These are phyloP conservation scores for Eurois occulta DNA, from an alignment of 2,888 invertebrate species.

Conservation along the genomic window DNA sequence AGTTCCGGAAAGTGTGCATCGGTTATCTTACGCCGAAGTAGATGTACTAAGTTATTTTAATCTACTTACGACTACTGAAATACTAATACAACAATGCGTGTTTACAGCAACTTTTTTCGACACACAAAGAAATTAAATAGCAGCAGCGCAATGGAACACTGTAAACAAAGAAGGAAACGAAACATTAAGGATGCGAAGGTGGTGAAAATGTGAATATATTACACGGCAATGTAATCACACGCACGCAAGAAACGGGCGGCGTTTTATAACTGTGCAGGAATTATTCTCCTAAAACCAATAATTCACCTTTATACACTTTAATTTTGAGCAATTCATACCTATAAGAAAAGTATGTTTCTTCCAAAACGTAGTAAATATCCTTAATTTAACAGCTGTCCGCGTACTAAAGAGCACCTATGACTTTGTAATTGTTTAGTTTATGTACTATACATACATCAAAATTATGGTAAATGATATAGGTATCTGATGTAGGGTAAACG, in stretches of 20 bases:
- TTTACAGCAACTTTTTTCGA: slow-evolving; percentile 31
- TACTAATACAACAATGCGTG: slow-evolving; percentile 6
- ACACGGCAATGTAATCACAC: slow-evolving; percentile 88
- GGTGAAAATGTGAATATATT: slow-evolving; percentile 90
- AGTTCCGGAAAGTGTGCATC: slow-evolving; percentile 69
- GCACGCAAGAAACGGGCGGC: slow-evolving; percentile 86
- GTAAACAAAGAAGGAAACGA: slow-evolving; percentile 81
- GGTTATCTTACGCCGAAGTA: slow-evolving; percentile 67
- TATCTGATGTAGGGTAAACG: slow-evolving; percentile 21
- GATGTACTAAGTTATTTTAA: slow-evolving; percentile 12
- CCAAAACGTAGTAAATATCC: slow-evolving; percentile 29
- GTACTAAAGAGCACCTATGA: not conserved
- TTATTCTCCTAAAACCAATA: slow-evolving; percentile 87
- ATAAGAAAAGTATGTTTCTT: slow-evolving; percentile 67
- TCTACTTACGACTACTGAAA: slow-evolving; percentile 9
- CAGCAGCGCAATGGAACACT: slow-evolving; percentile 60
- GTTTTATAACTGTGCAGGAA: slow-evolving; percentile 78
- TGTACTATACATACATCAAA: not conserved
- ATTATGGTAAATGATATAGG: slow-evolving; percentile 1
- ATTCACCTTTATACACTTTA: slow-evolving; percentile 86
- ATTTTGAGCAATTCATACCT: slow-evolving; percentile 81
- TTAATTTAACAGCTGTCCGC: not conserved
- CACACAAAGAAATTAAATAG: slow-evolving; percentile 65
- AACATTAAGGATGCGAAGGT: slow-evolving; percentile 87
- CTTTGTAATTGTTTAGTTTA: slow-evolving; percentile 4